Evolutionary conservation across 2,888 invertebrate genomes (phyloP).

Genomic region (Aphidoletes aphidimyza): DNA sequence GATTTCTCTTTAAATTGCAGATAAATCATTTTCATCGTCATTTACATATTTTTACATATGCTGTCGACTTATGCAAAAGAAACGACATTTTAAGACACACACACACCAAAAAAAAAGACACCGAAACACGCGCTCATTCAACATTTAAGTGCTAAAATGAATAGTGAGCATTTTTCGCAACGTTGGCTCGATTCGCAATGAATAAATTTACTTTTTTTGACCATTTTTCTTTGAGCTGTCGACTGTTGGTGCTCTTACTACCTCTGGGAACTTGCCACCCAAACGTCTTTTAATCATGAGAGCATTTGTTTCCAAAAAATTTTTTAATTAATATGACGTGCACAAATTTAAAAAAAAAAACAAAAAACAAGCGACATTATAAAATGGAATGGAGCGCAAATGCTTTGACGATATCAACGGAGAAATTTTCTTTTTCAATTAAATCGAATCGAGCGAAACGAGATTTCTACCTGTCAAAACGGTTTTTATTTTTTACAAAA

Average conservation of each 20-base stretch:
- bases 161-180: background rate
- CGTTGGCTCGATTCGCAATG: background rate
- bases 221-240: constrained; percentile 6
- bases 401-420: constrained; percentile 20
- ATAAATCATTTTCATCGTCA: constrained; percentile 36
- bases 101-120: background rate
- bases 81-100: background rate
- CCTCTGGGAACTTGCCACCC: background rate
- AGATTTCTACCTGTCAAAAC: constrained; percentile 9
- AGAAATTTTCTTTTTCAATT: constrained; percentile 26
- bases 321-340: constrained; percentile 49
- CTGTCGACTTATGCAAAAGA: background rate
- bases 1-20: constrained; percentile 51
- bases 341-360: background rate
- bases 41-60: constrained; percentile 49
- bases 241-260: background rate
- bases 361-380: too few species aligned
- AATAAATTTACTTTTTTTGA: constrained; percentile 19
- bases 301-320: constrained; percentile 8
- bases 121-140: background rate
- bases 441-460: background rate
- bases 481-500: too few species aligned
- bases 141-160: constrained; percentile 8
- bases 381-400: too few species aligned
- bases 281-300: background rate